phyloP scores from a whole-genome alignment of 2,113 vertebrate species.

The Gobio gobio region DNA sequence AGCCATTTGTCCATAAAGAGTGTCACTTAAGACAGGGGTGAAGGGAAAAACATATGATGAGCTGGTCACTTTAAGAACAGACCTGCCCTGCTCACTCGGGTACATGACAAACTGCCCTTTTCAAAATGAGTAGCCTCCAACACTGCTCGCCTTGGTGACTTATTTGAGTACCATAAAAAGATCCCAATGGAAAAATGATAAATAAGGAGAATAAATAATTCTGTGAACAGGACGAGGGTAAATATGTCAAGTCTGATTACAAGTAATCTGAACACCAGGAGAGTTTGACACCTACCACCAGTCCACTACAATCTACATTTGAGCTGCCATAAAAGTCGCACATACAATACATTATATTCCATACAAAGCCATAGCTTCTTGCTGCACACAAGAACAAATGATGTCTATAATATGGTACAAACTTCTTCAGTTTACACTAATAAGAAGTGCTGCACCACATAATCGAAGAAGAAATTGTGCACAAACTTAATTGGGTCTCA shows the following conservation, averaged over 20 bases:
- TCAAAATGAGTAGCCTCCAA: background rate
- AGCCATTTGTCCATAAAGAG: background rate
- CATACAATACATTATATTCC: background rate
- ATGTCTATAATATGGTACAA: background rate
- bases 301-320: background rate
- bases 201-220: background rate
- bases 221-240: background rate
- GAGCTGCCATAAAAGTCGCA: background rate
- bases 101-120: slow-evolving; percentile 22
- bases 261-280: background rate
- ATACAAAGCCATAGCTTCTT: background rate
- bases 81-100: background rate
- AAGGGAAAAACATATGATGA: slow-evolving; percentile 13
- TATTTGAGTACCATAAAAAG: background rate
- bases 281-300: background rate
- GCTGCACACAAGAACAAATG: background rate
- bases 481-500: background rate
- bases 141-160: background rate
- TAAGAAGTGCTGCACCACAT: background rate
- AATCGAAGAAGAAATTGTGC: background rate
- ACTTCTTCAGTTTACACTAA: background rate
- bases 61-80: slow-evolving; percentile 9
- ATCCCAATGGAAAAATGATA: background rate
- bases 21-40: slow-evolving; percentile 15
- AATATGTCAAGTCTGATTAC: background rate